A percentile compares a stretch with the other conserved stretches of the same genome.
Evolutionary conservation across 2,797 vertebrate genomes (phyloP).

Genomic region (Gadopsis marmoratus): DNA sequence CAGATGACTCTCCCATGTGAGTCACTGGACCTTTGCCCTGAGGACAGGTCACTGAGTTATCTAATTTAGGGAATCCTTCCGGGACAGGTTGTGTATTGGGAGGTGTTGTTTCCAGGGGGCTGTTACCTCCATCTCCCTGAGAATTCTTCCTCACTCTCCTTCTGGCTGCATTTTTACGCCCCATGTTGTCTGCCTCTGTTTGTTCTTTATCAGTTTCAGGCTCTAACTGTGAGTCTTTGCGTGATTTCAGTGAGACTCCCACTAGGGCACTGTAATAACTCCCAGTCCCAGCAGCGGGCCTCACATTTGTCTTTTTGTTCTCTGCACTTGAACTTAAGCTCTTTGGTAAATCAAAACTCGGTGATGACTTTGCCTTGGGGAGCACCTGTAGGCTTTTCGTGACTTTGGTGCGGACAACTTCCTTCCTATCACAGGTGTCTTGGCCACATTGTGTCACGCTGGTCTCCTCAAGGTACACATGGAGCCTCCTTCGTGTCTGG

Average conservation of each 20-base stretch:
- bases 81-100: slow-evolving; percentile 29
- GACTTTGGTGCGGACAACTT: slow-evolving; percentile 65
- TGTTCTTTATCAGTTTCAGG: slow-evolving; percentile 43
- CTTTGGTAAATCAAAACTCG: slow-evolving; percentile 27
- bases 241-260: slow-evolving; percentile 66
- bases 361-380: slow-evolving; percentile 53
- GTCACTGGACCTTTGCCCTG: slow-evolving; percentile 59
- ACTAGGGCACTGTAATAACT: slow-evolving; percentile 49
- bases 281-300: slow-evolving; percentile 19
- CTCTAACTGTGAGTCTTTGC: slow-evolving; percentile 54
- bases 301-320: slow-evolving; percentile 47
- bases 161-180: slow-evolving; percentile 75
- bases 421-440: slow-evolving; percentile 33
- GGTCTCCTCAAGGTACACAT: slow-evolving; percentile 83
- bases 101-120: slow-evolving; percentile 52
- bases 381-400: slow-evolving; percentile 64
- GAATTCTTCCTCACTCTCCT: slow-evolving; percentile 69
- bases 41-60: slow-evolving; percentile 35
- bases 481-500: slow-evolving; percentile 66
- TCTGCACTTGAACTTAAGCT: slow-evolving; percentile 36
- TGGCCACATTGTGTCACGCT: slow-evolving; percentile 65
- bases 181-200: slow-evolving; percentile 72
- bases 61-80: slow-evolving; percentile 50
- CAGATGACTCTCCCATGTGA: slow-evolving; percentile 33
- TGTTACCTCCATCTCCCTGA: slow-evolving; percentile 66